These are phyloP conservation scores for Dryas iulia DNA, from an alignment of 1,140 invertebrate genomes.

Conservation along the genomic window DNA sequence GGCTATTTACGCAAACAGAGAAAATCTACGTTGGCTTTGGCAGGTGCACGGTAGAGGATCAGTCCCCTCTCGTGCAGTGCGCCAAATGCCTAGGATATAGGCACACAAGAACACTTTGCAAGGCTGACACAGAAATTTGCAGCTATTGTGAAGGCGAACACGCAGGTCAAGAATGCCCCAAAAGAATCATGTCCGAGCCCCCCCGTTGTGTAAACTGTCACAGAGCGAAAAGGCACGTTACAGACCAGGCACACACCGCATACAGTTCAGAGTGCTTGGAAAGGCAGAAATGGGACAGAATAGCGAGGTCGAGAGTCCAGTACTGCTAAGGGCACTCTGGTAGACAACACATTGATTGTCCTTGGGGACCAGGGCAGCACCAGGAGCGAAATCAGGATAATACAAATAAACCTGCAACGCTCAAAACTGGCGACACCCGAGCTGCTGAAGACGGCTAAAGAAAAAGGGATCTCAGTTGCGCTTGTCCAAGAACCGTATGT, in stretches of 20 bases:
- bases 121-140: not conserved
- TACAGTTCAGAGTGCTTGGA: slow-evolving; percentile 20
- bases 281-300: too few relatives aligned
- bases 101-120: too few relatives aligned
- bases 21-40: too few relatives aligned
- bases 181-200: not conserved
- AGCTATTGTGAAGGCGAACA: slow-evolving; percentile 24
- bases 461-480: slow-evolving; percentile 3
- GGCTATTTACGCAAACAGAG: too few relatives aligned
- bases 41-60: not conserved
- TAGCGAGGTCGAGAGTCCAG: too few relatives aligned
- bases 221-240: not conserved
- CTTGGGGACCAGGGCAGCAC: not conserved
- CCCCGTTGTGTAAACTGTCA: too few relatives aligned
- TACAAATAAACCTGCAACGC: slow-evolving; percentile 38
- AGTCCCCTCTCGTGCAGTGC: too few relatives aligned
- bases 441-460: slow-evolving; percentile 15
- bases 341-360: too few relatives aligned
- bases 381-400: not conserved
- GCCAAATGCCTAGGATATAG: too few relatives aligned
- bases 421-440: slow-evolving; percentile 33
- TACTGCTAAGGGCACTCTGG: too few relatives aligned
- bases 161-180: not conserved
- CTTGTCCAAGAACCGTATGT: not conserved
- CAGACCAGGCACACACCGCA: not conserved